These are phyloP conservation scores for Sipha flava DNA, from an alignment of 1,140 invertebrate species.

Conservation along the genomic window DNA sequence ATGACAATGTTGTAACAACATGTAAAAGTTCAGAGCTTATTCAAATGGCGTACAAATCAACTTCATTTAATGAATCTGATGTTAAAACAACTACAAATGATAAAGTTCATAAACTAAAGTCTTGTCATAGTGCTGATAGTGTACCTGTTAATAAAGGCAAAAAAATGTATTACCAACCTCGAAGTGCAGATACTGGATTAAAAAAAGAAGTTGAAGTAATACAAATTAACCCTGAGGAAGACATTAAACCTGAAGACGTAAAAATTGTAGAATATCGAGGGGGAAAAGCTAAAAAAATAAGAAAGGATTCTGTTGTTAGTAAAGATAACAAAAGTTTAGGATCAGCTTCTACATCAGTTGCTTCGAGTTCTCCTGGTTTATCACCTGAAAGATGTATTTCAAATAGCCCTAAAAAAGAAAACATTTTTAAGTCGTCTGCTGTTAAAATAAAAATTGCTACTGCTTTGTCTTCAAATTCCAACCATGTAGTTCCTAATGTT, in stretches of 20 bases:
- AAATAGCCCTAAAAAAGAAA: background rate
- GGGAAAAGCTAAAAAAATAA: constrained; percentile 39
- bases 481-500: constrained; percentile 39
- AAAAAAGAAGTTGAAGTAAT: constrained; percentile 36
- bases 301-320: background rate
- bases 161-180: constrained; percentile 5
- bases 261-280: constrained; percentile 41
- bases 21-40: constrained; percentile 32
- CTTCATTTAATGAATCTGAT: constrained; percentile 18
- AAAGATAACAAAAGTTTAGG: background rate
- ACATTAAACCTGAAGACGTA: constrained; percentile 38
- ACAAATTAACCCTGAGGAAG: constrained; percentile 38
- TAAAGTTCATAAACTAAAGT: constrained; percentile 6
- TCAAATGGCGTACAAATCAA: constrained; percentile 13
- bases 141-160: background rate
- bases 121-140: constrained; percentile 25
- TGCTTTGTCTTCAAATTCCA: background rate
- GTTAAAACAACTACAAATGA: background rate
- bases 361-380: background rate
- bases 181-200: background rate
- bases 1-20: constrained; percentile 30
- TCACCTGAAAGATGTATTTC: background rate
- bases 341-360: background rate
- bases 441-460: constrained; percentile 5
- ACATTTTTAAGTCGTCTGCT: background rate